These are phyloP conservation scores for Rhynchonycteris naso DNA, from an alignment of 2,797 vertebrate species.

Conservation along the genomic window DNA sequence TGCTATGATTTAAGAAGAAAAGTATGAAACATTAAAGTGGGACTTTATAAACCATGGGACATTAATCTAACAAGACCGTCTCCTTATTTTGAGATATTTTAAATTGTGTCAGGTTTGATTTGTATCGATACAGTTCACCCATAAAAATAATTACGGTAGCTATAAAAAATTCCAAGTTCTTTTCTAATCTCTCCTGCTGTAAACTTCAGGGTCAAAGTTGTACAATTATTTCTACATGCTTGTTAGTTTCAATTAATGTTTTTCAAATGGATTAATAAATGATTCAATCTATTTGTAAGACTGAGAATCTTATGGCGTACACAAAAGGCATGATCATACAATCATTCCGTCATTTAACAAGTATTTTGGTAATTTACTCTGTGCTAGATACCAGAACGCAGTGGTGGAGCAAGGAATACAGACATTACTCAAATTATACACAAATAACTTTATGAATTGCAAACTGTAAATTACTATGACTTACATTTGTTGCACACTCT, in stretches of 20 bases:
- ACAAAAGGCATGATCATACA: background rate
- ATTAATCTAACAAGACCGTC: slow-evolving; percentile 14
- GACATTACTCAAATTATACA: background rate
- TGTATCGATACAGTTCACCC: background rate
- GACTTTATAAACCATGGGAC: slow-evolving; percentile 40
- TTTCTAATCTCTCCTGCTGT: background rate
- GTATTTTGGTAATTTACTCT: slow-evolving; percentile 17
- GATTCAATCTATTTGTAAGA: background rate
- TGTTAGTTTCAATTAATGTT: slow-evolving; percentile 3
- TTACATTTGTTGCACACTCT: background rate
- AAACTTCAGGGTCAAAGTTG: slow-evolving; percentile 13
- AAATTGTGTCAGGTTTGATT: background rate
- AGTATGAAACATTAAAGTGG: background rate
- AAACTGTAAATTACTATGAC: background rate
- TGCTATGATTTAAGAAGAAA: slow-evolving; percentile 18
- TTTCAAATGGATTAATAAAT: background rate
- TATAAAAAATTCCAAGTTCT: background rate
- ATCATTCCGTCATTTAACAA: background rate
- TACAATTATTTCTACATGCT: background rate
- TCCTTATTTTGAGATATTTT: slow-evolving; percentile 13
- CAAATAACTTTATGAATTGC: background rate
- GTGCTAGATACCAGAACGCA: background rate
- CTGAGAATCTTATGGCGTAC: background rate
- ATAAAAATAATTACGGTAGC: background rate
- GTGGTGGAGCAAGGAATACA: background rate